Percentiles rank a stretch among this genome's conserved stretches.
phyloP scores from a whole-genome alignment of 2,888 invertebrate species.

The Arge pagana region DNA sequence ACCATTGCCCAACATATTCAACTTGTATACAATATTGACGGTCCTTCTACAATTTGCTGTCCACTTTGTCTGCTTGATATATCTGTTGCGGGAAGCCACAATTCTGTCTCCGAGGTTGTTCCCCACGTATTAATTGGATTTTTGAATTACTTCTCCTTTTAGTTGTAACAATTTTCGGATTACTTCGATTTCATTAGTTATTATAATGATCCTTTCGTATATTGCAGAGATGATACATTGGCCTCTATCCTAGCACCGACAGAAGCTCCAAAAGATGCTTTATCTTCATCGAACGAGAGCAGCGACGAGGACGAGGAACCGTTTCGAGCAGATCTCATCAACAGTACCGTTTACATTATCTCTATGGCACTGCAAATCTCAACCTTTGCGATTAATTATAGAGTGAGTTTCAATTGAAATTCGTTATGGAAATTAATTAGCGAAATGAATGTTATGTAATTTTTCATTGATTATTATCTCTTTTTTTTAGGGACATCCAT shows the following conservation, averaged over 20 bases:
- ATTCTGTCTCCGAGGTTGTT: conserved; percentile 68
- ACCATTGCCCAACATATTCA: conserved; percentile 98
- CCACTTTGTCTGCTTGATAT: conserved; percentile 90
- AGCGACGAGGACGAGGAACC: conserved; percentile 76
- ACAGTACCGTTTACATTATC: conserved; percentile 98
- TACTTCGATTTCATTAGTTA: no score
- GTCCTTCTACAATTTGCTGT: conserved; percentile 93
- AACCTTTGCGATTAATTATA: conserved; percentile 98
- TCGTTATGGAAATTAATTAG: background rate
- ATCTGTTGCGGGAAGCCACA: conserved; percentile 82
- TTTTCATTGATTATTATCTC: conserved; percentile 26
- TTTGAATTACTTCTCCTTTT: conserved; percentile 3
- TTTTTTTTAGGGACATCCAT: conserved; percentile 86
- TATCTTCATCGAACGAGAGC: conserved; percentile 37
- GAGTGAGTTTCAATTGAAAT: conserved; percentile 67
- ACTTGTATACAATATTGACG: conserved; percentile 94
- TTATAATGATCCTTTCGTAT: background rate
- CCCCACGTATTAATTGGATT: background rate
- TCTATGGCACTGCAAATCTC: conserved; percentile 97
- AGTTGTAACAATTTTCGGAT: no score
- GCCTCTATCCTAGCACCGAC: conserved; percentile 36
- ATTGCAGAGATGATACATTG: conserved; percentile 62
- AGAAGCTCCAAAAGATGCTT: conserved; percentile 27
- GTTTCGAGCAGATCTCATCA: conserved; percentile 92
- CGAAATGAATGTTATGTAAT: background rate